Conservation (phyloP, 2,888 invertebrate genomes). For the Ochropleura plecta region DNA sequence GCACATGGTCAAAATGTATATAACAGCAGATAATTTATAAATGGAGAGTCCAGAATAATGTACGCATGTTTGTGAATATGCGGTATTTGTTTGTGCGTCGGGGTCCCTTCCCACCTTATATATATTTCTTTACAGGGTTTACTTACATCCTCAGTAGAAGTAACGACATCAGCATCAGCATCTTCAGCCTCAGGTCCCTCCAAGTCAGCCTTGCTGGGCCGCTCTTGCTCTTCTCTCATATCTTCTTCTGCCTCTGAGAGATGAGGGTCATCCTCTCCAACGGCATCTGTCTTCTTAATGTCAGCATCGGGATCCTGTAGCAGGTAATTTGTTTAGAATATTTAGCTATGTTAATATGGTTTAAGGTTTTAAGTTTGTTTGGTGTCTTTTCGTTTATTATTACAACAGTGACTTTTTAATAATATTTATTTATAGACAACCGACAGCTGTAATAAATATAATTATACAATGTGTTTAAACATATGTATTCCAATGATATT, state of each 20-base stretch:
- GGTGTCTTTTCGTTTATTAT: neutral
- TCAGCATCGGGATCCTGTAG: conserved; percentile 83
- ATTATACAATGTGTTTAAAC: no score
- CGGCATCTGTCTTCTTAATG: conserved; percentile 94
- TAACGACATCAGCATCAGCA: conserved; percentile 27
- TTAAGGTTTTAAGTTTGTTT: neutral
- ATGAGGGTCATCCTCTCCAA: conserved; percentile 91
- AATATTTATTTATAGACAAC: no score
- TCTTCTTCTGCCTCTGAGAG: conserved; percentile 81
- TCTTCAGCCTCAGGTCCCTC: conserved; percentile 66
- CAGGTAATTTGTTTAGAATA: neutral
- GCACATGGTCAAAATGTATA: no score
- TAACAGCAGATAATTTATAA: no score
- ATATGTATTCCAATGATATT: no score
- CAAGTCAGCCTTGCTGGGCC: conserved; percentile 80
- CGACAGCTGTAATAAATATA: no score
- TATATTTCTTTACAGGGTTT: neutral
- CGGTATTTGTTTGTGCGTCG: no score
- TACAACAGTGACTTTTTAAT: neutral
- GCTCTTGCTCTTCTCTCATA: conserved; percentile 50
- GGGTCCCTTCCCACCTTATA: no score
- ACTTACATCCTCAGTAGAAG: conserved; percentile 59
- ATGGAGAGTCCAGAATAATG: no score
- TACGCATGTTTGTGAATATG: no score
- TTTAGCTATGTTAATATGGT: neutral